A percentile compares a stretch with the other conserved stretches of the same genome.
Conservation (phyloP, 2,888 invertebrate species). For the Palloptera scutellata region DNA sequence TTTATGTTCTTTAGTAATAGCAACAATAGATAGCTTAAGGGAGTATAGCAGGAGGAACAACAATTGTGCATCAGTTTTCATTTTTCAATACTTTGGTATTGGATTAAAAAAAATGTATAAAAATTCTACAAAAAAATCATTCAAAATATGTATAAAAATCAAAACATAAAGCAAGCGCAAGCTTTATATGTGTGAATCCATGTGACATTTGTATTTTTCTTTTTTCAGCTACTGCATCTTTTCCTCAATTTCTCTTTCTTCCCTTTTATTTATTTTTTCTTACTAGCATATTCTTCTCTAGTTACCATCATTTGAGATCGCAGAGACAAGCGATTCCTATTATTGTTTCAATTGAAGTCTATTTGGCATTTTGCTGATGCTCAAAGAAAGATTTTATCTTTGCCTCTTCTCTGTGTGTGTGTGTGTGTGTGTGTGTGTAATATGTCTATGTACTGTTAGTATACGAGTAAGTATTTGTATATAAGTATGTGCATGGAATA, state of each 20-base stretch:
- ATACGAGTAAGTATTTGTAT: not conserved
- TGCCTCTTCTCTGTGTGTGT: not conserved
- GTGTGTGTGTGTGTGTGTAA: not conserved
- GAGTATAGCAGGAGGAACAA: too few species aligned
- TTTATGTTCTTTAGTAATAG: constrained; percentile 12
- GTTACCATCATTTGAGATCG: too few species aligned
- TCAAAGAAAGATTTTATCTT: constrained; percentile 9
- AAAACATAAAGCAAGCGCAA: too few species aligned
- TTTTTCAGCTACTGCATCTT: constrained; percentile 7
- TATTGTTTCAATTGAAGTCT: constrained; percentile 1
- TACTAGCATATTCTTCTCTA: too few species aligned
- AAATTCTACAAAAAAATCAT: too few species aligned
- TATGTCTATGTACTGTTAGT: not conserved
- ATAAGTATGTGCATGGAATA: not conserved
- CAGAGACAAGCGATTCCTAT: too few species aligned
- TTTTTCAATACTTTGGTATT: too few species aligned
- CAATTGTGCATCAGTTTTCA: too few species aligned
- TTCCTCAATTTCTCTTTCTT: constrained; percentile 6
- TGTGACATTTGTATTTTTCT: too few species aligned
- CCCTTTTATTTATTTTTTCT: not conserved
- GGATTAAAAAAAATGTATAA: too few species aligned
- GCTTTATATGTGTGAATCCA: too few species aligned
- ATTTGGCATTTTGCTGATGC: constrained; percentile 22
- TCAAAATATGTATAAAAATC: too few species aligned
- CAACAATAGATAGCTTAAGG: not conserved